Evolutionary conservation across 2,797 vertebrate genomes (phyloP).

Genomic region (Sebastes elongatus): DNA sequence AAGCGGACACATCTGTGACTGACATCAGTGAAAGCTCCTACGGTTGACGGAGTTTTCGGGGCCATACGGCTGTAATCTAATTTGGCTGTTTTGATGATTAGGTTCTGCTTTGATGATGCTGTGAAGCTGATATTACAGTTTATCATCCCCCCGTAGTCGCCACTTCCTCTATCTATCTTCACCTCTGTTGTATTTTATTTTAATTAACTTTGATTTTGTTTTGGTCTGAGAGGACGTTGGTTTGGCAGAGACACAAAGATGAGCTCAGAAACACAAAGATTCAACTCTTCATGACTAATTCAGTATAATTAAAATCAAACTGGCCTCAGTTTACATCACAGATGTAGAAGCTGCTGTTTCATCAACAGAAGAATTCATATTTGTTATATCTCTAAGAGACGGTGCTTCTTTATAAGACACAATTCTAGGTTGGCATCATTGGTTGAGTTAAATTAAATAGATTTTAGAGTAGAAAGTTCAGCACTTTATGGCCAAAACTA

Average conservation of each 20-base stretch:
- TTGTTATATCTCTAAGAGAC: neutral
- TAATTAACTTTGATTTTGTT: constrained; percentile 11
- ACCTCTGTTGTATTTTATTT: constrained; percentile 12
- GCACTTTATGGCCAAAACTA: neutral
- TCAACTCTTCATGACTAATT: neutral
- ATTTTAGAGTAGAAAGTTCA: neutral
- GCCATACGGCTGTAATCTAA: constrained; percentile 9
- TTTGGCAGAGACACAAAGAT: neutral
- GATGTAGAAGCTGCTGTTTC: neutral
- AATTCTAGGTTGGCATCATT: neutral
- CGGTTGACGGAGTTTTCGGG: neutral
- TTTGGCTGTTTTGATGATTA: constrained; percentile 20
- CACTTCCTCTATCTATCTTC: constrained; percentile 24
- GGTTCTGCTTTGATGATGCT: constrained; percentile 31
- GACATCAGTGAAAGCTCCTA: constrained; percentile 11
- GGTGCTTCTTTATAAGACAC: neutral
- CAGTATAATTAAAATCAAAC: neutral
- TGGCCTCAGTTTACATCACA: neutral
- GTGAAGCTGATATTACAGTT: neutral
- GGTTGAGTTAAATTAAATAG: neutral
- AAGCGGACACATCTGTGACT: constrained; percentile 35
- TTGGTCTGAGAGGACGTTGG: constrained; percentile 6
- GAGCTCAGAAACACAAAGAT: neutral
- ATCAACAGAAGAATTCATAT: neutral
- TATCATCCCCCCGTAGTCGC: neutral